phyloP scores from a whole-genome alignment of 2,888 invertebrate genomes.

The Agonopterix subpropinquella region DNA sequence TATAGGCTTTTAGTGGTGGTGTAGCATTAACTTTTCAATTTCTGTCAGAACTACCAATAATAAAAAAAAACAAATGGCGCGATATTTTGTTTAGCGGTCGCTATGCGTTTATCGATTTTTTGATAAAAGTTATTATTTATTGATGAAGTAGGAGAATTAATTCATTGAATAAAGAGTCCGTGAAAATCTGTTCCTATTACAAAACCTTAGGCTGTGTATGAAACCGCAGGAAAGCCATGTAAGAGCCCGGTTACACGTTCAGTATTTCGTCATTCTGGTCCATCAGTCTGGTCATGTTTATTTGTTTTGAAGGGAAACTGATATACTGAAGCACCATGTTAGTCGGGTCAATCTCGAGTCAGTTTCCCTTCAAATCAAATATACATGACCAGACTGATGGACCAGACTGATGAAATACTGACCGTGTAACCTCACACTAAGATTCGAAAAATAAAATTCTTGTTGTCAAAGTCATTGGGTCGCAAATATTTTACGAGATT shows the following conservation, averaged over 20 bases:
- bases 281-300: too few species aligned
- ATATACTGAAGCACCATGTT: too few species aligned
- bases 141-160: conserved; percentile 5
- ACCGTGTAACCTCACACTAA: too few species aligned
- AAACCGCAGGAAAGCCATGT: conserved; percentile 15
- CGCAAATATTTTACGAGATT: conserved; percentile 24
- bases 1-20: neutral
- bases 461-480: conserved; percentile 33
- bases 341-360: too few species aligned
- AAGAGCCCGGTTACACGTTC: too few species aligned
- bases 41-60: neutral
- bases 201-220: conserved; percentile 19
- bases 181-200: neutral
- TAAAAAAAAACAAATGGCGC: conserved; percentile 28
- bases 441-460: conserved; percentile 36
- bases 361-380: too few species aligned
- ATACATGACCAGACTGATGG: too few species aligned
- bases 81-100: conserved; percentile 54
- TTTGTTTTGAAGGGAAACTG: too few species aligned
- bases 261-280: too few species aligned
- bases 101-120: conserved; percentile 54
- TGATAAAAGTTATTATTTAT: conserved; percentile 7
- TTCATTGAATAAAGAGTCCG: neutral
- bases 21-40: neutral
- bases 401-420: too few species aligned